Evolutionary conservation across 2,797 vertebrate genomes (phyloP), one percentile per base, ranked within the genome.

Genomic region (Sphenodon punctatus): DNA sequence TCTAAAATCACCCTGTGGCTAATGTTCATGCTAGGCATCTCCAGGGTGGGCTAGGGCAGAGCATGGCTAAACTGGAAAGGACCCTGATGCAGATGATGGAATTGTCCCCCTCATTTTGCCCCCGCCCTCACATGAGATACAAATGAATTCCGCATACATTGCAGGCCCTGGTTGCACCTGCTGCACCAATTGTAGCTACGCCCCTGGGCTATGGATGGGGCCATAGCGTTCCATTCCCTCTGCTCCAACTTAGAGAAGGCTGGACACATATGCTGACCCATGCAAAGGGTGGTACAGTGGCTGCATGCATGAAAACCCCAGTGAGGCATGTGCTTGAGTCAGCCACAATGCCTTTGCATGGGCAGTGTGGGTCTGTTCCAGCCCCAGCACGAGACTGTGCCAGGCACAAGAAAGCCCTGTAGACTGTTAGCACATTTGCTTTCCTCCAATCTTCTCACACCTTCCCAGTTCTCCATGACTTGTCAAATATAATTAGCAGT

Each of bases 401-500:
- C 66, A 67, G 46, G 58, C 64, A 78, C 67, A 61, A 89, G 11
- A 67, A 67, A 85, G 70, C 65, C 48, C 80, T 85, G 65, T 75
- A 67, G 85, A 46, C 77, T 84, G 84, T 67, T 75, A n/a, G 23
- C 14, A 58, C 56, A 5, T 1, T 66, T 55, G 51, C 75, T 92
- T 86, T 92, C 53, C 42, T 86, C 64, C n/a, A 27, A 81, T 64
- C 34, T 87, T 61, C 58, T 3, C 27, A 55, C 60, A 48, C 73
- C 66, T 93, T 49, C 66, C 65, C 49, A 89, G 64, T 83, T 74
- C 82, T 80, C 34, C 20, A n/a, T 89, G 78, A 73, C 91, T 84
- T 93, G 92, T 92, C 93, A 92, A 81, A 86, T 85, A 59, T 88
- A 93, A 92, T 94, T 94, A 93, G 87, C 68, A 82, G 87, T 85